phyloP scores from a whole-genome alignment of 2,888 invertebrate genomes.

The Drosophila paramelanica region DNA sequence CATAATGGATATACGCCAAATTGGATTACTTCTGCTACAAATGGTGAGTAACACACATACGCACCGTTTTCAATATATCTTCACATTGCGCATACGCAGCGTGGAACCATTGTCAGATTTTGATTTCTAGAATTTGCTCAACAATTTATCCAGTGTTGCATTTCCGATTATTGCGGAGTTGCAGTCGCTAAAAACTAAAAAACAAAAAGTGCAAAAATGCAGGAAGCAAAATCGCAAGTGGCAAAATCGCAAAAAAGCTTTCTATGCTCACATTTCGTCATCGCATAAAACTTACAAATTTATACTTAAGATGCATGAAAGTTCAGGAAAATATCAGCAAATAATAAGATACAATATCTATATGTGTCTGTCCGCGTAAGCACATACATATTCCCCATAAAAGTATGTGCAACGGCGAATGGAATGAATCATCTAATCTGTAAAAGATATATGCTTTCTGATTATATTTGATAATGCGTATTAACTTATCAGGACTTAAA shows the following conservation, averaged over 20 bases:
- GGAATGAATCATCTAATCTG: constrained; percentile 35
- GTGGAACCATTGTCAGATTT: constrained; percentile 13
- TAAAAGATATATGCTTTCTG: background rate
- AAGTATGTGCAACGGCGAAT: constrained; percentile 17
- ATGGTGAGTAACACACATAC: constrained; percentile 54
- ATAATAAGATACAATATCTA: constrained; percentile 15
- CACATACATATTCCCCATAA: background rate
- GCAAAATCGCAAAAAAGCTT: constrained; percentile 53
- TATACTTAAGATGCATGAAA: constrained; percentile 34
- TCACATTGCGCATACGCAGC: constrained; percentile 62
- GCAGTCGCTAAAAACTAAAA: constrained; percentile 17
- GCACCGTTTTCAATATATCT: background rate
- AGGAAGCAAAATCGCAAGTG: constrained; percentile 61
- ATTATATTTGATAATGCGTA: background rate
- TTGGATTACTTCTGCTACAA: constrained; percentile 69
- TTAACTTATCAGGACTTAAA: background rate
- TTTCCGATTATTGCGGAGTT: constrained; percentile 36
- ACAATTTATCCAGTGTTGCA: constrained; percentile 34
- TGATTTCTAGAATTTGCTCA: constrained; percentile 8
- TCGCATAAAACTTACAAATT: constrained; percentile 27
- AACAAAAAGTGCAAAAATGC: constrained; percentile 50
- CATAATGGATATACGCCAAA: constrained; percentile 71
- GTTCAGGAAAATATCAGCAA: constrained; percentile 50
- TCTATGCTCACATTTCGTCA: constrained; percentile 69
- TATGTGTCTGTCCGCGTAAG: background rate